phyloP scores from a whole-genome alignment of 1,140 invertebrate species.

The Neotoxoptera formosana region DNA sequence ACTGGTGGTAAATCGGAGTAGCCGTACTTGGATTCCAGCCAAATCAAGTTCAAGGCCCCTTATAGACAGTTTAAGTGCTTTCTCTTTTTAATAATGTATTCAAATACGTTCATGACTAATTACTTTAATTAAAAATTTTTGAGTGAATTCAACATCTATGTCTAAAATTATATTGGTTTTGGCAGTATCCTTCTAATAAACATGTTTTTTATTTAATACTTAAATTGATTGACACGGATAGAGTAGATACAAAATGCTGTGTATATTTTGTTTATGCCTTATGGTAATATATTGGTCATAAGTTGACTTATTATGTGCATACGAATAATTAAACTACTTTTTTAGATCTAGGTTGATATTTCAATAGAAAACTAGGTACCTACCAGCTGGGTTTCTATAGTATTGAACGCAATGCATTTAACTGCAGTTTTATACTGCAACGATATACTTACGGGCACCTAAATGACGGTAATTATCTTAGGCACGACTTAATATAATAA shows the following conservation, averaged over 20 bases:
- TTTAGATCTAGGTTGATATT: background rate
- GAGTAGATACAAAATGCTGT: background rate
- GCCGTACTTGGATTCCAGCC: background rate
- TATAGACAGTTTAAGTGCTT: background rate
- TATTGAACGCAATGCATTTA: background rate
- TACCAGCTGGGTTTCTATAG: background rate
- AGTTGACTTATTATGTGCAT: background rate
- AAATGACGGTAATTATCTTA: background rate
- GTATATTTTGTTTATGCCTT: background rate
- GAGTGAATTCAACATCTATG: background rate
- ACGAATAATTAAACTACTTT: background rate
- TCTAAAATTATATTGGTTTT: background rate
- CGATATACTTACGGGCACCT: background rate
- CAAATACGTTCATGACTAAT: background rate
- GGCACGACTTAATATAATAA: background rate
- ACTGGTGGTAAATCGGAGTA: background rate
- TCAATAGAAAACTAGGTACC: background rate
- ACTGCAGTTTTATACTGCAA: background rate
- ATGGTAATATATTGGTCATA: background rate
- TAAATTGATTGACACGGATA: background rate
- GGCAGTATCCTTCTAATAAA: background rate
- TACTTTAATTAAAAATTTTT: background rate
- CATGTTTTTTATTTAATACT: background rate
- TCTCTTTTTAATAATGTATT: background rate
- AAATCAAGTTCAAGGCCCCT: constrained; percentile 48